Evolutionary conservation across 2,113 vertebrate genomes (phyloP).

Genomic region (Vicugna pacos): DNA sequence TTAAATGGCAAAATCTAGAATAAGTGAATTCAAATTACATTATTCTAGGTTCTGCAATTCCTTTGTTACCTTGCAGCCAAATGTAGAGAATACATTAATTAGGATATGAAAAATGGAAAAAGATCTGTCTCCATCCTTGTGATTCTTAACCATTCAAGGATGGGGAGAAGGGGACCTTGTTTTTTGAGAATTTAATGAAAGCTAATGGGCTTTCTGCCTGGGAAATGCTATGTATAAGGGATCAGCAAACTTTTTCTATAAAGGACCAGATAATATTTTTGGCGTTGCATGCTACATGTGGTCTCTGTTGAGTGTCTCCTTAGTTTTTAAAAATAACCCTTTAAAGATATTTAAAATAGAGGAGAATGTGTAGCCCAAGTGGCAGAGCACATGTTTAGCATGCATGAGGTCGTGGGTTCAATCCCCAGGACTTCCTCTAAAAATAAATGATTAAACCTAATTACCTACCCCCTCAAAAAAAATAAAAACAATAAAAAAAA

Average conservation of each 20-base stretch:
- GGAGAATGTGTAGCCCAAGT: too few relatives aligned
- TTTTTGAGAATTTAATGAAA: constrained; percentile 47
- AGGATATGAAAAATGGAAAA: background rate
- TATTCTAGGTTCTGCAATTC: constrained; percentile 30
- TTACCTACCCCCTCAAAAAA: too few relatives aligned
- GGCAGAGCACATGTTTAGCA: too few relatives aligned
- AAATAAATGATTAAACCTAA: too few relatives aligned
- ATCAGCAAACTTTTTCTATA: background rate
- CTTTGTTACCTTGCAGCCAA: constrained; percentile 16
- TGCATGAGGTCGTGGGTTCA: too few relatives aligned
- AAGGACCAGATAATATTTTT: background rate
- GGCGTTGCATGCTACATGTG: background rate
- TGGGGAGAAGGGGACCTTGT: background rate
- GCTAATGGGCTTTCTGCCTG: background rate
- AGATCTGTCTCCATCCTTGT: background rate
- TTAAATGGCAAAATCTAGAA: constrained; percentile 37
- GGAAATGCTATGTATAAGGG: background rate
- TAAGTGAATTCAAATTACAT: constrained; percentile 35
- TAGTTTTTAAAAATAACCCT: background rate
- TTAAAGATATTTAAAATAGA: background rate
- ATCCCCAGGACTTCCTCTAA: too few relatives aligned
- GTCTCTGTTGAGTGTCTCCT: background rate
- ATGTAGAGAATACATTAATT: constrained; percentile 18
- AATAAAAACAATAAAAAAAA: background rate
- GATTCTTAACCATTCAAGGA: background rate